Evolutionary conservation across 1,140 invertebrate genomes (phyloP).

Genomic region (Trachymyrmex septentrionalis): DNA sequence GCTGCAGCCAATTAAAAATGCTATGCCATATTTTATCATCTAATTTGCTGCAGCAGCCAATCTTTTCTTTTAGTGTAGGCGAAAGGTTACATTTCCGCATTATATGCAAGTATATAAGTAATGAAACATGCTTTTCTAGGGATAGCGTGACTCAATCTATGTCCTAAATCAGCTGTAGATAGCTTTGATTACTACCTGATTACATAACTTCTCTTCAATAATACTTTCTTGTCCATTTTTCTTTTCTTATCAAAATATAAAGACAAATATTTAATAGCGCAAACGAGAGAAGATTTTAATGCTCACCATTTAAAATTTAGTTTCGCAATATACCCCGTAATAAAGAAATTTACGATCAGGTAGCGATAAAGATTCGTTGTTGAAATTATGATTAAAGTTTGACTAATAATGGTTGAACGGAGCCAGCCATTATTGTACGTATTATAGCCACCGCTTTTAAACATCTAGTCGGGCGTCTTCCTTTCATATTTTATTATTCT

Average conservation of each 20-base stretch:
- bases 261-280: background rate
- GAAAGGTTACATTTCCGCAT: conserved; percentile 1
- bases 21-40: no score
- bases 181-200: background rate
- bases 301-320: background rate
- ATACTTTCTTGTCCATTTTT: background rate
- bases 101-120: background rate
- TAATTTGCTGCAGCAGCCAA: no score
- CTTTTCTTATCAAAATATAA: background rate
- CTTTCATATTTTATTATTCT: background rate
- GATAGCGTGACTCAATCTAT: background rate
- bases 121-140: background rate
- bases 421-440: background rate
- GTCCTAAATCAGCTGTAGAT: background rate
- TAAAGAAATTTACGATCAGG: background rate
- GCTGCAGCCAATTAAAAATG: no score
- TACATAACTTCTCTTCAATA: background rate
- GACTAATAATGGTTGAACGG: background rate
- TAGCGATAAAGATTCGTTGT: background rate
- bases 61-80: background rate
- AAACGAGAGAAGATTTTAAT: background rate
- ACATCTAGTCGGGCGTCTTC: background rate
- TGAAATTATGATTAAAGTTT: background rate
- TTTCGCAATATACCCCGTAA: background rate
- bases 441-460: conserved; percentile 7